Evolutionary conservation across 2,113 vertebrate genomes (phyloP).

Genomic region (Gymnarchus niloticus): DNA sequence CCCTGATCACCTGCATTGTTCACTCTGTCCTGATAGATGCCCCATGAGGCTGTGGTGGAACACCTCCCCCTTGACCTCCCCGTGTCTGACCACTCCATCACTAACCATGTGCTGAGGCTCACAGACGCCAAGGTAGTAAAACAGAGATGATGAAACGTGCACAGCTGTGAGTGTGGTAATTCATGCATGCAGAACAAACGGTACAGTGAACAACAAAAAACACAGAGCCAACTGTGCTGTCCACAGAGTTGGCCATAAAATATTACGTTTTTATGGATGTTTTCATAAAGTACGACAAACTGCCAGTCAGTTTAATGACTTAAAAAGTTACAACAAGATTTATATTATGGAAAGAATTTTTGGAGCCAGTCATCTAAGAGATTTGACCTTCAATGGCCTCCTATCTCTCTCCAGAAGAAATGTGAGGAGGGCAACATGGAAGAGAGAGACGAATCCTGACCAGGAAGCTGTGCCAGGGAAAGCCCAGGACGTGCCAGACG

Average conservation of each 20-base stretch:
- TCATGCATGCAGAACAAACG: neutral
- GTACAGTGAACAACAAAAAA: neutral
- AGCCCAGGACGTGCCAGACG: neutral
- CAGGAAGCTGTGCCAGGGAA: neutral
- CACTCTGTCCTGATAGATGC: constrained; percentile 62
- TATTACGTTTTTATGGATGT: too few relatives aligned
- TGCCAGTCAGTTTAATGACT: neutral
- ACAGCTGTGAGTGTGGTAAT: neutral
- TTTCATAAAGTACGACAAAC: neutral
- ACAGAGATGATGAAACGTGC: neutral
- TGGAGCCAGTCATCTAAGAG: neutral
- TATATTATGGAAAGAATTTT: neutral
- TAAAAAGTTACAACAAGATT: neutral
- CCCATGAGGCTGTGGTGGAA: constrained; percentile 59
- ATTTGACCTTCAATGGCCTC: neutral
- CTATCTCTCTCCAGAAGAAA: neutral
- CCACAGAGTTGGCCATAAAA: too few relatives aligned
- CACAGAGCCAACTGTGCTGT: neutral
- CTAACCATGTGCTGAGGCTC: constrained; percentile 27
- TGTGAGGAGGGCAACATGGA: neutral
- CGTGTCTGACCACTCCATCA: constrained; percentile 28
- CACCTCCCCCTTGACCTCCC: constrained; percentile 35
- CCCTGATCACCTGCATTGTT: neutral
- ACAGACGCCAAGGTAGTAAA: constrained; percentile 33
- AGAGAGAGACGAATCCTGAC: neutral